phyloP scores from a whole-genome alignment of 2,113 vertebrate genomes.

The Odocoileus virginianus region DNA sequence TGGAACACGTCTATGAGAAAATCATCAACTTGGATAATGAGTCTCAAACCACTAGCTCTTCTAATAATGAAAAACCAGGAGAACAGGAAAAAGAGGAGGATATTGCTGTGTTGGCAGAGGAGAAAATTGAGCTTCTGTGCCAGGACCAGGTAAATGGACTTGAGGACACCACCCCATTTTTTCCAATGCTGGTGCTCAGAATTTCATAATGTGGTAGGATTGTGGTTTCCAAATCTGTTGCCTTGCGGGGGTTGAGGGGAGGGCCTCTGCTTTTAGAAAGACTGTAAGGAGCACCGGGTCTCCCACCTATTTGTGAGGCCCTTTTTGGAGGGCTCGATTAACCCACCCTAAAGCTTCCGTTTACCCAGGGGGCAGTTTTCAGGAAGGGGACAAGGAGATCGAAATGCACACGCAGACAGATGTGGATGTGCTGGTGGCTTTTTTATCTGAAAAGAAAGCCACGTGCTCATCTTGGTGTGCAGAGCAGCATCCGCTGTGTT shows the following conservation, averaged over 20 bases:
- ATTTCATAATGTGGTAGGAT: neutral
- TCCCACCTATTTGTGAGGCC: neutral
- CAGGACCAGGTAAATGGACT: constrained; percentile 91
- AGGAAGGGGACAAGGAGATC: neutral
- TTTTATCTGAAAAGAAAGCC: neutral
- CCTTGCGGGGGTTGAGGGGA: neutral
- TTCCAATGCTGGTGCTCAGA: neutral
- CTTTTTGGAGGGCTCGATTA: too few species aligned
- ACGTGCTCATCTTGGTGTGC: neutral
- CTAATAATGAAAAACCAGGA: constrained; percentile 93
- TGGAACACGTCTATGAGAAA: constrained; percentile 99
- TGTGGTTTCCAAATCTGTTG: neutral
- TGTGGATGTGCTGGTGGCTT: neutral
- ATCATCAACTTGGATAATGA: constrained; percentile 98
- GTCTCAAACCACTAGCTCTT: constrained; percentile 96
- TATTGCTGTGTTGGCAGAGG: constrained; percentile 95
- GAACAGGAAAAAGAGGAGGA: constrained; percentile 99
- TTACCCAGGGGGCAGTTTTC: neutral
- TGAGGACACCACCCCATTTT: neutral
- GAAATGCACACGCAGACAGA: neutral
- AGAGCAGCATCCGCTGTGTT: neutral
- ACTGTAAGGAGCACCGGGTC: neutral
- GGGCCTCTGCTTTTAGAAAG: neutral
- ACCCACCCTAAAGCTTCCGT: neutral
- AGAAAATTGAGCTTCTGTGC: constrained; percentile 98